phyloP scores from a whole-genome alignment of 2,797 vertebrate genomes.

The Mus minutoides region DNA sequence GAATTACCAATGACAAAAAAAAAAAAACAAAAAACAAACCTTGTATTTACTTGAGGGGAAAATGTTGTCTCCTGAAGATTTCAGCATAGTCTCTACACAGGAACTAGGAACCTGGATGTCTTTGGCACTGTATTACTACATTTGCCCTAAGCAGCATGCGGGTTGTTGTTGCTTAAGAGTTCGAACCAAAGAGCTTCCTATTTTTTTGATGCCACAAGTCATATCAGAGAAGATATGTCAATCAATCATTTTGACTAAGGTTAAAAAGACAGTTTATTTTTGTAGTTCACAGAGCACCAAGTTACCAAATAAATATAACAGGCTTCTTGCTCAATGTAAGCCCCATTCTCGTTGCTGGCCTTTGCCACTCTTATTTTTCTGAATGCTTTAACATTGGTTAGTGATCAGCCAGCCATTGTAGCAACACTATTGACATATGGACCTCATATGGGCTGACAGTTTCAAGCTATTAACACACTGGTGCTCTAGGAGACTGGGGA shows the following conservation, averaged over 20 bases:
- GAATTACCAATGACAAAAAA: slow-evolving; percentile 15
- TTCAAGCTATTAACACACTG: neutral
- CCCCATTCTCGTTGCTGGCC: neutral
- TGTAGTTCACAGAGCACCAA: neutral
- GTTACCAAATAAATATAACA: neutral
- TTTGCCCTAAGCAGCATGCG: neutral
- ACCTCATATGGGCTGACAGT: neutral
- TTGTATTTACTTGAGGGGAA: neutral
- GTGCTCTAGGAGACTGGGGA: neutral
- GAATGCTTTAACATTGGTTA: neutral
- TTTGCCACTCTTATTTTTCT: neutral
- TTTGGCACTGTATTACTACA: neutral
- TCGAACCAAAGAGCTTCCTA: neutral
- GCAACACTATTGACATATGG: neutral
- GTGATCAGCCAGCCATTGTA: neutral
- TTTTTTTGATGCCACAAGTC: neutral
- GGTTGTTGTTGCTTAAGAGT: neutral
- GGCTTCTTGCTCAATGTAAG: neutral
- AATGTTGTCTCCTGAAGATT: neutral
- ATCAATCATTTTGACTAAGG: neutral
- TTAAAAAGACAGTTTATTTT: neutral
- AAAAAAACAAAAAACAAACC: too few species aligned
- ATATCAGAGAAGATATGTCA: neutral
- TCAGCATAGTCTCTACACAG: neutral
- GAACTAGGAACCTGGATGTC: neutral